A percentile compares a stretch with the other conserved stretches of the same genome.
Evolutionary conservation across 2,113 vertebrate genomes (phyloP).

Genomic region (Chrysemys picta): DNA sequence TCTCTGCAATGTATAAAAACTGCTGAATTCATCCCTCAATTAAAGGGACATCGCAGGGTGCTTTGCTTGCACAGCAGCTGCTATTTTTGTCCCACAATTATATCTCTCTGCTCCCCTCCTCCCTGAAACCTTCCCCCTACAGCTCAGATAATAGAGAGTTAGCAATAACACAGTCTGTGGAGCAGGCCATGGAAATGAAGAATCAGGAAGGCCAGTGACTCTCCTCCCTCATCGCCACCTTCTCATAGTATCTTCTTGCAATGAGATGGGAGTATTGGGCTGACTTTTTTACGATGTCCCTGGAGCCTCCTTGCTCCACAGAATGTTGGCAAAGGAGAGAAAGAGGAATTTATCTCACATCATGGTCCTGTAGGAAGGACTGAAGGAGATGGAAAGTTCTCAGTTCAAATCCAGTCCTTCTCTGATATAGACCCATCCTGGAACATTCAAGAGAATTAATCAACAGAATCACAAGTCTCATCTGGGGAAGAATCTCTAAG

Average conservation of each 20-base stretch:
- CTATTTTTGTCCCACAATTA: conserved; percentile 33
- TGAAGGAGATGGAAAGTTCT: neutral
- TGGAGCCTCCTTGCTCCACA: too few relatives aligned
- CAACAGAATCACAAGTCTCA: neutral
- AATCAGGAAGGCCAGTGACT: neutral
- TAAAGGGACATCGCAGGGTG: conserved; percentile 30
- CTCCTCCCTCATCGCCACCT: neutral
- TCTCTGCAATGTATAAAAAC: neutral
- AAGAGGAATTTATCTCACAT: neutral
- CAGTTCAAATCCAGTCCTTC: neutral
- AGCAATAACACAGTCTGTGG: neutral
- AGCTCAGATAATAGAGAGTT: neutral
- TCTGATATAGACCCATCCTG: neutral
- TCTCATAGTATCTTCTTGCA: neutral
- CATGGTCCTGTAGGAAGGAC: neutral
- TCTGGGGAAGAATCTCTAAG: neutral
- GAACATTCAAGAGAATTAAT: neutral
- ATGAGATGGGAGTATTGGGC: neutral
- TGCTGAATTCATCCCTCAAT: conserved; percentile 44
- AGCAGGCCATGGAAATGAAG: neutral
- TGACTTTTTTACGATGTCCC: neutral
- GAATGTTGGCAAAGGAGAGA: too few relatives aligned
- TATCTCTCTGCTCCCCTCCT: neutral
- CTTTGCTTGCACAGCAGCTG: conserved; percentile 31
- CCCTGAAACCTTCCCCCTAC: neutral